Percentiles rank a stretch among this genome's conserved stretches.
phyloP scores from a whole-genome alignment of 2,888 invertebrate genomes.

The Pandemis heparana region DNA sequence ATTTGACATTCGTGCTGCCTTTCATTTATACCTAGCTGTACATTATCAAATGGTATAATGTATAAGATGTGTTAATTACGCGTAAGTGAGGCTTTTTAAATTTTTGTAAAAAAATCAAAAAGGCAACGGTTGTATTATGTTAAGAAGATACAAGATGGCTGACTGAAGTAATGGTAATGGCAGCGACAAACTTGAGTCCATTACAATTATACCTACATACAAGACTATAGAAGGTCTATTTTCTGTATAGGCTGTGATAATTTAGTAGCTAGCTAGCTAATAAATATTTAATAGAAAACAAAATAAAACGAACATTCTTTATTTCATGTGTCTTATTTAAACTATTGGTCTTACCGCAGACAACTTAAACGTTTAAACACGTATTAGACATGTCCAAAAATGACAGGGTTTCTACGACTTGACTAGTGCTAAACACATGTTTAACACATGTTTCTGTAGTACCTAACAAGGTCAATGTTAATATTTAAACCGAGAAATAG shows the following conservation, averaged over 20 bases:
- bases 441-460: too few relatives aligned
- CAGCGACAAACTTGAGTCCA: background rate
- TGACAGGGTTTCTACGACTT: too few relatives aligned
- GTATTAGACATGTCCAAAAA: too few relatives aligned
- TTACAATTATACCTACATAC: constrained; percentile 15
- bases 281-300: constrained; percentile 20
- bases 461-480: background rate
- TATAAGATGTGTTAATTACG: constrained; percentile 5
- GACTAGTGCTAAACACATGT: too few relatives aligned
- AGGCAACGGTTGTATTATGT: constrained; percentile 6
- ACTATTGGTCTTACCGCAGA: too few relatives aligned
- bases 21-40: constrained; percentile 21
- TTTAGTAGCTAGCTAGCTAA: constrained; percentile 41
- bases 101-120: constrained; percentile 11
- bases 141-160: background rate
- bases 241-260: constrained; percentile 71
- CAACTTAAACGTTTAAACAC: too few relatives aligned
- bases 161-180: background rate
- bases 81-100: constrained; percentile 19
- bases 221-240: constrained; percentile 52
- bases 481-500: background rate
- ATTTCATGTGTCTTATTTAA: constrained; percentile 2
- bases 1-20: constrained; percentile 40
- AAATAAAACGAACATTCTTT: constrained; percentile 25
- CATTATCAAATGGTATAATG: background rate